Evolutionary conservation across 2,888 invertebrate genomes (phyloP).

Genomic region (Tetragonula carbonaria): DNA sequence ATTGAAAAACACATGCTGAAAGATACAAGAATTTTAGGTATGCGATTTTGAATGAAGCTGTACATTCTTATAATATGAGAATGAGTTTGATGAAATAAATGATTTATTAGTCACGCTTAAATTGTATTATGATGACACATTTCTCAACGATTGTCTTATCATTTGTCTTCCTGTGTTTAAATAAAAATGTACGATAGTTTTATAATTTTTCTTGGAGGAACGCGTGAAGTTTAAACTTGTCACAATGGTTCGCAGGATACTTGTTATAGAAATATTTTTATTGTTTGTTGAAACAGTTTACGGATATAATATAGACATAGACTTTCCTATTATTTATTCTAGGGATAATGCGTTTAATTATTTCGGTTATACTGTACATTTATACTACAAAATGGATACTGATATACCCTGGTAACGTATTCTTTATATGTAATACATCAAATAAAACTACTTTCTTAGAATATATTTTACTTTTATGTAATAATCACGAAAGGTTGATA

Average conservation of each 20-base stretch:
- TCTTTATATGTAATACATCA: neutral
- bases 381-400: conserved; percentile 49
- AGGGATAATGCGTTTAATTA: conserved; percentile 48
- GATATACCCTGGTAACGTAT: conserved; percentile 56
- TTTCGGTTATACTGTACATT: conserved; percentile 74
- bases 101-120: conserved; percentile 25
- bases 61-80: neutral
- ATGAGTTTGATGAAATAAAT: conserved; percentile 29
- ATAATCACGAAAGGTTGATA: conserved; percentile 82
- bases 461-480: conserved; percentile 7
- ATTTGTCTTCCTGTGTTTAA: conserved; percentile 66
- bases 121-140: conserved; percentile 27
- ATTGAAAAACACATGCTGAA: conserved; percentile 17
- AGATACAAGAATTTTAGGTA: neutral
- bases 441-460: neutral
- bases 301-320: conserved; percentile 72
- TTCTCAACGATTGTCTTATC: conserved; percentile 70
- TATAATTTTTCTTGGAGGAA: neutral
- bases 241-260: conserved; percentile 7
- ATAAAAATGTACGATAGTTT: conserved; percentile 13
- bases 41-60: neutral
- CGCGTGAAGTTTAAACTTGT: neutral
- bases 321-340: conserved; percentile 59
- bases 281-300: conserved; percentile 15
- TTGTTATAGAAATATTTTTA: conserved; percentile 30